Conservation (phyloP, 2,797 vertebrate species). For the Pseudotriccus pelzelni region DNA sequence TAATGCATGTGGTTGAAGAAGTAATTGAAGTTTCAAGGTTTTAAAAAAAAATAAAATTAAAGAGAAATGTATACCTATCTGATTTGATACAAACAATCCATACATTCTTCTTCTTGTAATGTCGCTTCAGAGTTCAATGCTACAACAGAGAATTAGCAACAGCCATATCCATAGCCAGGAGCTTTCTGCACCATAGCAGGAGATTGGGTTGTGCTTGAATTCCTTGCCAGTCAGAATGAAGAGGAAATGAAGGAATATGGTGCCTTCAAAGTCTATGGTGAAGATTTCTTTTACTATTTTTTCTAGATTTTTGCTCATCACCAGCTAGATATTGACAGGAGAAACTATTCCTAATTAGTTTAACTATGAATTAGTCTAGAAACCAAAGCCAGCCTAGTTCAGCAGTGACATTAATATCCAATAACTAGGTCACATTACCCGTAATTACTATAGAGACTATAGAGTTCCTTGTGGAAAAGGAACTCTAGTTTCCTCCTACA, state of each 20-base stretch:
- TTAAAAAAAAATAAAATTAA: background rate
- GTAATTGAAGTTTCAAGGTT: background rate
- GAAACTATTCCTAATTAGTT: background rate
- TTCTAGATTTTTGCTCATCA: background rate
- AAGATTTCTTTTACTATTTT: background rate
- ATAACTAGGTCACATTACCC: background rate
- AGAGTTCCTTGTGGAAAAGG: background rate
- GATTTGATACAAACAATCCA: background rate
- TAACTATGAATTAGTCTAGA: background rate
- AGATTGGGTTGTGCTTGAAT: background rate
- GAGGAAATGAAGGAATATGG: background rate
- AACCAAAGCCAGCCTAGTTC: background rate
- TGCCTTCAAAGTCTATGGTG: background rate
- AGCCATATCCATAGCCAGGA: accelerated
- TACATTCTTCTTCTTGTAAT: background rate
- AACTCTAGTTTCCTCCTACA: background rate
- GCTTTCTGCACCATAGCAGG: accelerated
- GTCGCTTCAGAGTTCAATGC: background rate
- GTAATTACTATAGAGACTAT: background rate
- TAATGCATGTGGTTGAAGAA: background rate
- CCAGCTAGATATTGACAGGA: background rate
- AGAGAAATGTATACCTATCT: background rate
- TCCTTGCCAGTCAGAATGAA: background rate
- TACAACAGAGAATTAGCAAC: accelerated
- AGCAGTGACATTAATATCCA: background rate